Percentiles rank a stretch among this genome's conserved stretches.
phyloP scores from a whole-genome alignment of 2,888 invertebrate genomes.

The Artemia sinica region DNA sequence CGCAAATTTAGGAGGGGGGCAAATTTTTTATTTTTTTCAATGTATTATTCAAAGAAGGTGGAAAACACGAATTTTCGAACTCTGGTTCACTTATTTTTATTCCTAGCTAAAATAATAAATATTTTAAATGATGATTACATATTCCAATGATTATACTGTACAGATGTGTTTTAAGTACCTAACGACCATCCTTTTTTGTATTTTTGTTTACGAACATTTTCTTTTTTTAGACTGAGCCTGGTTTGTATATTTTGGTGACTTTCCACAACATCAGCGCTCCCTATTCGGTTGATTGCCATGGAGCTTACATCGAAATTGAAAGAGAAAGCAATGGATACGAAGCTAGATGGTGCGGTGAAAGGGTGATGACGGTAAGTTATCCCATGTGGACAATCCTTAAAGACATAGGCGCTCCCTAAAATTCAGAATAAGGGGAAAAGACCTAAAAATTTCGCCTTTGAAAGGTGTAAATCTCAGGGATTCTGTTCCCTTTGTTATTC shows the following conservation, averaged over 20 bases:
- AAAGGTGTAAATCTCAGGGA: no score
- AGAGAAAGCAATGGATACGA: constrained; percentile 27
- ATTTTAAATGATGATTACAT: no score
- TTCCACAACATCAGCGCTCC: constrained; percentile 27
- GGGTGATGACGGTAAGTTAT: constrained; percentile 25
- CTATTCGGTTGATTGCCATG: constrained; percentile 27
- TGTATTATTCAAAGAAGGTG: no score
- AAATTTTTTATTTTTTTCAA: no score
- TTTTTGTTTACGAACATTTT: neutral
- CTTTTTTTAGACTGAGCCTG: constrained; percentile 26
- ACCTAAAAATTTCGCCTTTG: neutral
- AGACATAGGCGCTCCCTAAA: neutral
- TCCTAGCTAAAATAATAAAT: no score
- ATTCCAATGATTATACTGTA: no score
- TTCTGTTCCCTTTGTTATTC: no score
- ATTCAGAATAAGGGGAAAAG: neutral
- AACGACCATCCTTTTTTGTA: neutral
- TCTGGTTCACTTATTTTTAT: no score
- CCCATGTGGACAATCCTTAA: no score
- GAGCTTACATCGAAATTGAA: constrained; percentile 28
- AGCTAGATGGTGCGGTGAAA: constrained; percentile 27
- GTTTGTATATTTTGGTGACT: constrained; percentile 26
- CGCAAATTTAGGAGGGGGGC: no score
- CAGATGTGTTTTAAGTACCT: no score
- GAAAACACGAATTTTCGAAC: no score